Evolutionary conservation across 2,797 vertebrate genomes (phyloP).

Genomic region (Tenualosa thibaudeaui): DNA sequence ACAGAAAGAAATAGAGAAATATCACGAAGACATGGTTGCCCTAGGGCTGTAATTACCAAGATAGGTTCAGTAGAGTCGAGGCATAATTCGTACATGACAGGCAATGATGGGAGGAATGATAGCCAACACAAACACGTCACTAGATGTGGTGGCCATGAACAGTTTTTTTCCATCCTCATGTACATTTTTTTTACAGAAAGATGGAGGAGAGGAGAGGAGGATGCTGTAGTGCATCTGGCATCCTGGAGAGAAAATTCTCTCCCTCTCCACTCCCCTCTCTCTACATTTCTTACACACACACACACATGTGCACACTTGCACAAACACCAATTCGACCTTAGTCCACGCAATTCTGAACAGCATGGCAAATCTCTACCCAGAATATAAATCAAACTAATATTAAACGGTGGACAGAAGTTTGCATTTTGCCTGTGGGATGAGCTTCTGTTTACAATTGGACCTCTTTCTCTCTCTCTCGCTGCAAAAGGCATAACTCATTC

Average conservation of each 20-base stretch:
- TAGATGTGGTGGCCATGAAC: not conserved
- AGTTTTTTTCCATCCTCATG: not conserved
- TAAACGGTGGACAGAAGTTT: slow-evolving; percentile 26
- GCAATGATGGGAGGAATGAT: not conserved
- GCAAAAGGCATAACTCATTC: not conserved
- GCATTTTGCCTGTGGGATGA: not conserved
- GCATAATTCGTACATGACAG: not conserved
- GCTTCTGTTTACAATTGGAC: not conserved
- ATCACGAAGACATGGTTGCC: not conserved
- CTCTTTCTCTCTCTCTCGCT: not conserved
- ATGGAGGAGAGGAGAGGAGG: slow-evolving; percentile 30
- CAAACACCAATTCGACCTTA: not conserved
- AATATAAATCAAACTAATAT: slow-evolving; percentile 48
- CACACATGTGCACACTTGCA: not conserved
- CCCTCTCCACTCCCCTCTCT: too few relatives aligned
- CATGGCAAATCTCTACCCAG: slow-evolving; percentile 23
- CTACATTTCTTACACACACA: too few relatives aligned
- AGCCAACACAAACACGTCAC: not conserved
- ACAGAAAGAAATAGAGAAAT: too few relatives aligned
- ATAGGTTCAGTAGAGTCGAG: not conserved
- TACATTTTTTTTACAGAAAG: slow-evolving; percentile 33
- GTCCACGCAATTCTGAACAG: not conserved
- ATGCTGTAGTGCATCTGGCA: slow-evolving; percentile 30
- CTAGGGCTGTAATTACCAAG: not conserved
- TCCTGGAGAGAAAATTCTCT: slow-evolving; percentile 26